phyloP scores from a whole-genome alignment of 2,888 invertebrate species.

The Eupithecia centaureata region DNA sequence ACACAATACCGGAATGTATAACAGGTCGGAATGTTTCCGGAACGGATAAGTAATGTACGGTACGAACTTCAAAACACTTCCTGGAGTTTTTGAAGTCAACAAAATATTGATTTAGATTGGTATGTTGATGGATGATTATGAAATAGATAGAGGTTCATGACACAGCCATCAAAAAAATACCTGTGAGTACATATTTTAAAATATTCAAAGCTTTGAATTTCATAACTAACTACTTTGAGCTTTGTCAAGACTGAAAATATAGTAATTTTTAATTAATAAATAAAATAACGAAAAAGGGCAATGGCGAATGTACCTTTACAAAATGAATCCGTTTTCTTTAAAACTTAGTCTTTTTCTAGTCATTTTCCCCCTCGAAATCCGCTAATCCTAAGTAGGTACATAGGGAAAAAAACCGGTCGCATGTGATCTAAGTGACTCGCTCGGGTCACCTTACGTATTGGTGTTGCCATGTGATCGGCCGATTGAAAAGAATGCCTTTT shows the following conservation, averaged over 20 bases:
- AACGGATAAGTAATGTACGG: not conserved
- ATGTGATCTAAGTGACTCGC: conserved; percentile 18
- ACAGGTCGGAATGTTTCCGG: conserved; percentile 6
- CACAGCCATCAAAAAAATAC: too few relatives aligned
- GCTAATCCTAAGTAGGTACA: not conserved
- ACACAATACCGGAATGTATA: not conserved
- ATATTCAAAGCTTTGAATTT: too few relatives aligned
- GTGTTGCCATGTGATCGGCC: conserved; percentile 21
- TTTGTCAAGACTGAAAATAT: not conserved
- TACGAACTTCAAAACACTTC: not conserved
- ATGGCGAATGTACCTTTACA: not conserved
- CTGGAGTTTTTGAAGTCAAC: not conserved
- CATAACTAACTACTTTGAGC: not conserved
- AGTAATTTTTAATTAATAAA: not conserved
- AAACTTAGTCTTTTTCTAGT: not conserved
- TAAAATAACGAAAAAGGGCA: not conserved
- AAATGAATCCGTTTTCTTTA: not conserved
- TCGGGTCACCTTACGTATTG: conserved; percentile 27
- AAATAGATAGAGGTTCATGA: too few relatives aligned
- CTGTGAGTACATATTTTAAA: too few relatives aligned
- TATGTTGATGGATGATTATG: too few relatives aligned
- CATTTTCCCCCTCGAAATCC: not conserved
- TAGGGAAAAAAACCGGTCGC: conserved; percentile 14
- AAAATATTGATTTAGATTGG: too few relatives aligned
- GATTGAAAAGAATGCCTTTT: conserved; percentile 22